Evolutionary conservation across 2,113 vertebrate genomes (phyloP).

Genomic region (Ptyas mucosa): DNA sequence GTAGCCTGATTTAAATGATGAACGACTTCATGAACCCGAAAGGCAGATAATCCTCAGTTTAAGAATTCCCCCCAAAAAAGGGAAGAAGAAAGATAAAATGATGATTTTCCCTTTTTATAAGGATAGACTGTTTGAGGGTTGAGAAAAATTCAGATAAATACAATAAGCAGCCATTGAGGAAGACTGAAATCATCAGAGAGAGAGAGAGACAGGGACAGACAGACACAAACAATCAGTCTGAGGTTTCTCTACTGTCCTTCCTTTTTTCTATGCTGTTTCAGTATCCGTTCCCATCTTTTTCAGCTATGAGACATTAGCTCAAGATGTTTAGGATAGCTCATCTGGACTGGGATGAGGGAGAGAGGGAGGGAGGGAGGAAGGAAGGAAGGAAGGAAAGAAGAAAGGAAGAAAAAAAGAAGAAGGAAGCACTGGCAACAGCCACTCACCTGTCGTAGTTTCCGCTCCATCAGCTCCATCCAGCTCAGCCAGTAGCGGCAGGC

Average conservation of each 20-base stretch:
- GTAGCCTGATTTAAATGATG: not conserved
- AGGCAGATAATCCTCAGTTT: not conserved
- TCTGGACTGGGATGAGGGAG: not conserved
- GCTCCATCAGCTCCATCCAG: constrained; percentile 51
- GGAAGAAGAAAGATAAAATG: not conserved
- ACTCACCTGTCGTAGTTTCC: constrained; percentile 41
- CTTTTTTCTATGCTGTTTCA: not conserved
- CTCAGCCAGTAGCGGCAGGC: constrained; percentile 51
- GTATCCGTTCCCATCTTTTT: not conserved
- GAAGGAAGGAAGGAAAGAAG: too few species aligned
- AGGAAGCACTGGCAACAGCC: not conserved
- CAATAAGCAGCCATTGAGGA: not conserved
- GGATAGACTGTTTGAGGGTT: not conserved
- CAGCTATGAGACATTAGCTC: not conserved
- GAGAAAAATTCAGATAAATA: not conserved
- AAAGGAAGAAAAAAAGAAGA: not conserved
- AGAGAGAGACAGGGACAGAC: too few species aligned
- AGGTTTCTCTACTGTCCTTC: not conserved
- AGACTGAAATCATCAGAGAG: not conserved
- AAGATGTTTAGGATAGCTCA: not conserved
- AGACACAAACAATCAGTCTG: too few species aligned
- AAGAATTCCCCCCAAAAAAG: not conserved
- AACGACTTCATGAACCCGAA: not conserved
- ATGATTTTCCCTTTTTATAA: not conserved
- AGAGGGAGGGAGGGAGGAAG: too few species aligned